Percentiles rank a stretch among this genome's conserved stretches.
phyloP scores from a whole-genome alignment of 1,140 invertebrate species.

The Drosophila ficusphila region DNA sequence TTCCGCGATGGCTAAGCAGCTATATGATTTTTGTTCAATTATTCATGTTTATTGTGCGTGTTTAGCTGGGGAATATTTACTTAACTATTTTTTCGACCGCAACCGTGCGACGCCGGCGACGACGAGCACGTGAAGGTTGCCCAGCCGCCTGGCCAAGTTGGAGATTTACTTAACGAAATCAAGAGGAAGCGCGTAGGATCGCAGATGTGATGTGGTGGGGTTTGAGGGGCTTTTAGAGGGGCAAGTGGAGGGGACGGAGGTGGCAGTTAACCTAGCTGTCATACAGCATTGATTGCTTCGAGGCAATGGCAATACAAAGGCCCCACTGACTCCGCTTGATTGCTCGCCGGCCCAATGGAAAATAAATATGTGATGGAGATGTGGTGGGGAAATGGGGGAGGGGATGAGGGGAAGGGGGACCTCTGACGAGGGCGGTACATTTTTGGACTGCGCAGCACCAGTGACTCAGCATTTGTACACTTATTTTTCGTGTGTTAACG shows the following conservation, averaged over 20 bases:
- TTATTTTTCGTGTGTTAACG: conserved; percentile 51
- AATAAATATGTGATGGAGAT: background rate
- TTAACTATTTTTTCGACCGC: background rate
- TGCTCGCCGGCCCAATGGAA: conserved; percentile 26
- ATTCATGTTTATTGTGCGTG: too few species aligned
- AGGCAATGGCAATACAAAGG: conserved; percentile 60
- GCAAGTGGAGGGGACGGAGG: conserved; percentile 4
- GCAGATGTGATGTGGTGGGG: conserved; percentile 5
- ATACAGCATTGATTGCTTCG: conserved; percentile 78
- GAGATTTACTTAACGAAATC: conserved; percentile 82
- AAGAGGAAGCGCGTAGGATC: conserved; percentile 80
- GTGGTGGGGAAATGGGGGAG: too few species aligned
- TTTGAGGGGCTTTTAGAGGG: conserved; percentile 9
- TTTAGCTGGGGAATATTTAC: too few species aligned
- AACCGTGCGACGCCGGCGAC: conserved; percentile 18
- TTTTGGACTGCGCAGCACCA: conserved; percentile 48
- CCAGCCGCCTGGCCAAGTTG: conserved; percentile 53
- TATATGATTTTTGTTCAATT: too few species aligned
- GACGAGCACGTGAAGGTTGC: conserved; percentile 73
- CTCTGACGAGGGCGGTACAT: conserved; percentile 36
- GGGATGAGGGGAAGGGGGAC: conserved; percentile 1
- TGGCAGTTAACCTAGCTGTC: conserved; percentile 78
- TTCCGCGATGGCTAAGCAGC: too few species aligned
- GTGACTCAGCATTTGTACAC: conserved; percentile 62
- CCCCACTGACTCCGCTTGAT: conserved; percentile 60